Base-by-base conservation (phyloP, 35 echinoderm and acorn worm species). In the Chiridota heheva region DNA sequence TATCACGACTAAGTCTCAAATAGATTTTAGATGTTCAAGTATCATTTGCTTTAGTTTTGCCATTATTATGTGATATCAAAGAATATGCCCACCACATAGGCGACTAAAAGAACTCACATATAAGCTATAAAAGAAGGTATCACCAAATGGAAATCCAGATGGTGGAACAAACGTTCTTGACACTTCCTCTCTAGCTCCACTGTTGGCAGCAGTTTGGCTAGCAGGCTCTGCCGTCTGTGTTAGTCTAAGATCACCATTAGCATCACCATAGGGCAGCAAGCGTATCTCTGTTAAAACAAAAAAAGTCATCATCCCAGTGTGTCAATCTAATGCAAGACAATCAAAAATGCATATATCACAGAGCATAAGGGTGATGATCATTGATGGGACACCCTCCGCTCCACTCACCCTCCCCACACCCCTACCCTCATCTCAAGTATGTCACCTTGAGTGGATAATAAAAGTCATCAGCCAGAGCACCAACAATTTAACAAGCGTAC, bases 21-120 rank as follows among this genome's bases (percentile, higher is more conserved):
- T n/a, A n/a, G n/a, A n/a, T n/a, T n/a, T n/a, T n/a, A n/a, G n/a
- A n/a, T n/a, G n/a, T n/a, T n/a, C n/a, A n/a, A n/a, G n/a, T n/a
- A n/a, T n/a, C n/a, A n/a, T n/a, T n/a, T n/a, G n/a, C n/a, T n/a
- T n/a, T n/a, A n/a, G n/a, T n/a, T n/a, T n/a, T n/a, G n/a, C n/a
- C n/a, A n/a, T n/a, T n/a, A n/a, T n/a, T n/a, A n/a, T n/a, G n/a
- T n/a, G n/a, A n/a, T n/a, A n/a, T n/a, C n/a, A n/a, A n/a, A n/a
- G n/a, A n/a, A n/a, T n/a, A n/a, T n/a, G n/a, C n/a, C n/a, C n/a
- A n/a, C n/a, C n/a, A n/a, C n/a, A n/a, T n/a, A n/a, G n/a, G n/a
- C n/a, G n/a, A n/a, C n/a, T n/a, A n/a, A n/a, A n/a, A n/a, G n/a
- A 51, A 86, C 83, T 76, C 31, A 86, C 83, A 43, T 86, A 86